Evolutionary conservation across 2,888 invertebrate species (phyloP), one percentile per base, ranked within the genome.

Genomic region (Calephelis perditalis): DNA sequence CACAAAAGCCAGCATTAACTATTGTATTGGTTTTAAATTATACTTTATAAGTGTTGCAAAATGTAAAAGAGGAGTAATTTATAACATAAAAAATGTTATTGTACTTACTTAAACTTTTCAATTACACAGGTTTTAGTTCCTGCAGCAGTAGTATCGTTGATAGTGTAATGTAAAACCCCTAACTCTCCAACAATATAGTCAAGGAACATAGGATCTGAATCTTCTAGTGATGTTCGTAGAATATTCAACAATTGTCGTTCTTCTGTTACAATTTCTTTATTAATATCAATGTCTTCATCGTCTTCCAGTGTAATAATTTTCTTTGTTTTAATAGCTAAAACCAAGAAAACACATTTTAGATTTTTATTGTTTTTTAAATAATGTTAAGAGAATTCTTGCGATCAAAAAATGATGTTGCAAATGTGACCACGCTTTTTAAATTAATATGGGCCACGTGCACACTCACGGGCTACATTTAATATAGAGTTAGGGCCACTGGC

Each of bases 21-120:
- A 26, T 26, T 26, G 49, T 52, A 52, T 52, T 52, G 26, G 26
- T 52, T 52, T 52, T 52, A 52, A 52, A 52, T 52, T 52, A 11
- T 35, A 11, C 26, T 52, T 52, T 15, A 15, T 15, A 15, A 15
- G 15, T 15, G 15, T 15, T 15, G 15, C 15, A 15, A 15, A 15
- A 15, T 15, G 15, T 15, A 15, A 15, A 15, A 15, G 15, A 15
- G 15, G 15, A 15, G 15, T 15, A 15, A 15, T 1, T 15, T 15
- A 15, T 15, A 15, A 15, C 15, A 15, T 15, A 15, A 15, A 15
- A 37, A 7, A 37, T 7, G 7, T 7, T 37, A 7, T 7, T 40
- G 12, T 26, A 26, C 47, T 26, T 15, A 49, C 47, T 49, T 49
- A 49, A 49, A 15, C 8, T 49, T 49, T 8, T 12, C 9, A 26